Conservation (phyloP, 2,888 invertebrate species). For the Heliconius charithonia region DNA sequence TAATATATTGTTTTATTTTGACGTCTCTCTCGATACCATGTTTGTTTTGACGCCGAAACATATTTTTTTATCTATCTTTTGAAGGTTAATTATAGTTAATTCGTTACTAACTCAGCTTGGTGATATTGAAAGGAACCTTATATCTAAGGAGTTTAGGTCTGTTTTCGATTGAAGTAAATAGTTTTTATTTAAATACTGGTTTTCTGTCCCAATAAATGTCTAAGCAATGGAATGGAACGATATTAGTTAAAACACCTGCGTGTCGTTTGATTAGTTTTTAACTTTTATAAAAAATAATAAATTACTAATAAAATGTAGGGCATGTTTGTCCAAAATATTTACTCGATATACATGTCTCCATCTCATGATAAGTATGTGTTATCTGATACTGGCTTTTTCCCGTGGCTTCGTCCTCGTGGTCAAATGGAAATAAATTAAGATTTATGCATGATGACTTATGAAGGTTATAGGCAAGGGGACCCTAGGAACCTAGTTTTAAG, state of each 20-base stretch:
- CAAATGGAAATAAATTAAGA: too few relatives aligned
- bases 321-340: slow-evolving; percentile 14
- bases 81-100: slow-evolving; percentile 57
- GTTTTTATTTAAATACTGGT: slow-evolving; percentile 24
- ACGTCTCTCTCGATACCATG: slow-evolving; percentile 34
- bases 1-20: slow-evolving; percentile 34
- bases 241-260: slow-evolving; percentile 30
- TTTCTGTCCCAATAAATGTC: slow-evolving; percentile 24
- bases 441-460: too few relatives aligned
- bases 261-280: not conserved
- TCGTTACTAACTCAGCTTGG: not conserved
- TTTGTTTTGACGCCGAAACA: slow-evolving; percentile 59
- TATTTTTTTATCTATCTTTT: slow-evolving; percentile 51
- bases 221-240: not conserved
- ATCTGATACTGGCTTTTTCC: slow-evolving; percentile 26
- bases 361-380: slow-evolving; percentile 5
- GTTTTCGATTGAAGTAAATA: slow-evolving; percentile 6
- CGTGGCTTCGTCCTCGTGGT: not conserved
- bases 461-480: too few relatives aligned
- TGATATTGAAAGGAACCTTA: slow-evolving; percentile 1
- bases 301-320: not conserved
- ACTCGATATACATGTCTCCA: not conserved
- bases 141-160: not conserved
- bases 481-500: not conserved
- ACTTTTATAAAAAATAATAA: not conserved